Percentiles rank a stretch among this genome's conserved stretches.
phyloP scores from a whole-genome alignment of 2,113 vertebrate genomes.

The Ibidorhyncha struthersii region DNA sequence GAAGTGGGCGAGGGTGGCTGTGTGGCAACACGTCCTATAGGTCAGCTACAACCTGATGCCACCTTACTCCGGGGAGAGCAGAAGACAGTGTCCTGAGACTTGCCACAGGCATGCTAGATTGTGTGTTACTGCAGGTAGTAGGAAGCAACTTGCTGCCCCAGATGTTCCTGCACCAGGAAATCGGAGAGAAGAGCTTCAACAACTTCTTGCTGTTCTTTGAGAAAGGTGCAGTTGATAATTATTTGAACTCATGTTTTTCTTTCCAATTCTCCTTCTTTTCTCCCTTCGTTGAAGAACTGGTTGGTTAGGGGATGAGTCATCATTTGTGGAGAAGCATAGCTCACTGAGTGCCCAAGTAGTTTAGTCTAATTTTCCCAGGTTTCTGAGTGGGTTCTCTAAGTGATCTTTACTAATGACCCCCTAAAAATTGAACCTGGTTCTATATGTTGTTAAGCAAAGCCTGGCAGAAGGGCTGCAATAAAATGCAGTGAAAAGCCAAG shows the following conservation, averaged over 20 bases:
- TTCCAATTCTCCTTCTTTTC: not conserved
- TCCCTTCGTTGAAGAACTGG: not conserved
- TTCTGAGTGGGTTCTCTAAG: slow-evolving; percentile 12
- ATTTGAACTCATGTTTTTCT: not conserved
- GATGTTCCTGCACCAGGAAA: not conserved
- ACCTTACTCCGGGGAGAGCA: not conserved
- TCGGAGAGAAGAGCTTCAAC: not conserved
- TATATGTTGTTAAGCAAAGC: not conserved
- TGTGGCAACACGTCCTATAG: not conserved
- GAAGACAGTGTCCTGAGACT: not conserved
- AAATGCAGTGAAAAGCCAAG: not conserved
- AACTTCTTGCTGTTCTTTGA: not conserved
- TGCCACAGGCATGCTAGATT: not conserved
- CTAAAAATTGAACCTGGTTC: slow-evolving; percentile 1
- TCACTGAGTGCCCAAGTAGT: slow-evolving; percentile 18
- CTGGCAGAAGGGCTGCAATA: not conserved
- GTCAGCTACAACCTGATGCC: not conserved
- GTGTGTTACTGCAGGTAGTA: not conserved
- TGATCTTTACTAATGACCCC: slow-evolving; percentile 12
- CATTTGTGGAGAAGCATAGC: not conserved
- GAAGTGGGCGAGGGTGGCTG: not conserved
- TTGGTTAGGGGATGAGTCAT: not conserved
- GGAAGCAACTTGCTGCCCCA: not conserved
- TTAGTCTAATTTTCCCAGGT: slow-evolving; percentile 28
- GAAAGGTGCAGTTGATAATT: not conserved